These are phyloP conservation scores for Leucosticte australis DNA, from an alignment of 2,113 vertebrate species.

Conservation along the genomic window DNA sequence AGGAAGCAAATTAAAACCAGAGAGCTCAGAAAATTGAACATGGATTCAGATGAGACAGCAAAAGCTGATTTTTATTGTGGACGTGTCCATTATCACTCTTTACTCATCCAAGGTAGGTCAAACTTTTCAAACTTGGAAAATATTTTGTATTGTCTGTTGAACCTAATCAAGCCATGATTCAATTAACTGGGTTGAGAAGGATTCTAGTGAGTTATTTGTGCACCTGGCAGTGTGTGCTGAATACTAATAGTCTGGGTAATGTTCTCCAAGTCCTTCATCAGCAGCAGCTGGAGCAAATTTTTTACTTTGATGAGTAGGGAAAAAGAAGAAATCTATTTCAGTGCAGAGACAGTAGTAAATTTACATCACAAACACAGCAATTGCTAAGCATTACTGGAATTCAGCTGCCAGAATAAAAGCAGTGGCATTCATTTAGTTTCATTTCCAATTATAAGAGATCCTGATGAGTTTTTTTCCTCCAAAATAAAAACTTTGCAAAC, in stretches of 20 bases:
- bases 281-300: constrained; percentile 52
- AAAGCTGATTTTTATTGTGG: neutral
- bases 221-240: constrained; percentile 6
- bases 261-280: constrained; percentile 22
- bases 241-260: neutral
- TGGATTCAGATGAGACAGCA: neutral
- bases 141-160: neutral
- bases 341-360: neutral
- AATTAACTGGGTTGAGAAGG: constrained; percentile 15
- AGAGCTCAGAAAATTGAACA: neutral
- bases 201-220: neutral
- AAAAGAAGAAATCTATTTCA: constrained; percentile 33
- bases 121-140: neutral
- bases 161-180: neutral
- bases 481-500: constrained; percentile 7
- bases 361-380: constrained; percentile 22
- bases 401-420: constrained; percentile 40
- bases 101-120: neutral
- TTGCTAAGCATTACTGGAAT: constrained; percentile 4
- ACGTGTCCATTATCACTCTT: neutral
- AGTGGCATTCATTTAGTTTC: neutral
- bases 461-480: neutral
- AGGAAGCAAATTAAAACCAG: neutral
- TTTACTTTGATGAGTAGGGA: constrained; percentile 34
- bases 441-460: constrained; percentile 18